These are phyloP conservation scores for Holothuria scabra DNA, from an alignment of 53 echinoderm and acorn worm genomes.

Conservation along the genomic window DNA sequence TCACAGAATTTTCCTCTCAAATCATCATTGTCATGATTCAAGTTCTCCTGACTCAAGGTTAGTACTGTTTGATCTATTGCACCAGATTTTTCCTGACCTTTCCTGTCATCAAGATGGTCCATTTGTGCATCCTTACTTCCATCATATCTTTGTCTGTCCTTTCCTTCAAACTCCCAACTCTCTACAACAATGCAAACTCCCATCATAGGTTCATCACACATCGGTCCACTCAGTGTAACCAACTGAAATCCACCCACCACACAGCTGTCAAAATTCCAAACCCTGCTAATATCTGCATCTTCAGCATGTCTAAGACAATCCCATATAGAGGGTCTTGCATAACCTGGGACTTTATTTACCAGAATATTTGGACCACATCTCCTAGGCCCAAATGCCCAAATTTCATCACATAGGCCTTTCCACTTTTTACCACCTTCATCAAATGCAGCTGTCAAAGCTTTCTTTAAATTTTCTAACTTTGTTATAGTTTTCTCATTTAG, in stretches of 20 bases:
- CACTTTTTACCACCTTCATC: slow-evolving; percentile 87
- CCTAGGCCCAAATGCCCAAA: slow-evolving; percentile 97
- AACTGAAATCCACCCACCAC: slow-evolving; percentile 95
- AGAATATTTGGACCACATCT: slow-evolving; percentile 91
- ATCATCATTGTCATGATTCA: no score
- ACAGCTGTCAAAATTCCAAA: slow-evolving; percentile 86
- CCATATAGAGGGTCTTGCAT: slow-evolving; percentile 81
- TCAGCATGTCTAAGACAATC: slow-evolving; percentile 62
- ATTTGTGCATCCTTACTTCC: no score
- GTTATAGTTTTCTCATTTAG: slow-evolving; percentile 58
- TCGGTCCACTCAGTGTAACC: slow-evolving; percentile 92
- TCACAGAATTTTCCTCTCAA: no score
- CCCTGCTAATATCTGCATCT: not conserved
- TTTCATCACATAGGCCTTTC: slow-evolving; percentile 69
- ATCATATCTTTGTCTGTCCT: not conserved
- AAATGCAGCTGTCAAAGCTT: slow-evolving; percentile 69
- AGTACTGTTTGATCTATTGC: no score
- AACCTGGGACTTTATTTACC: slow-evolving; percentile 78
- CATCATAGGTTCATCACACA: slow-evolving; percentile 98
- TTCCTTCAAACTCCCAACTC: slow-evolving; percentile 73
- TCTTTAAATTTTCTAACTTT: slow-evolving; percentile 67
- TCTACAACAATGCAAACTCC: slow-evolving; percentile 85
- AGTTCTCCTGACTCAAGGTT: no score
- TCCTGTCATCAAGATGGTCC: no score
- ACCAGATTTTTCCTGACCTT: no score